These are phyloP conservation scores for Temnothorax nylanderi DNA, from an alignment of 1,140 invertebrate species.

Conservation along the genomic window DNA sequence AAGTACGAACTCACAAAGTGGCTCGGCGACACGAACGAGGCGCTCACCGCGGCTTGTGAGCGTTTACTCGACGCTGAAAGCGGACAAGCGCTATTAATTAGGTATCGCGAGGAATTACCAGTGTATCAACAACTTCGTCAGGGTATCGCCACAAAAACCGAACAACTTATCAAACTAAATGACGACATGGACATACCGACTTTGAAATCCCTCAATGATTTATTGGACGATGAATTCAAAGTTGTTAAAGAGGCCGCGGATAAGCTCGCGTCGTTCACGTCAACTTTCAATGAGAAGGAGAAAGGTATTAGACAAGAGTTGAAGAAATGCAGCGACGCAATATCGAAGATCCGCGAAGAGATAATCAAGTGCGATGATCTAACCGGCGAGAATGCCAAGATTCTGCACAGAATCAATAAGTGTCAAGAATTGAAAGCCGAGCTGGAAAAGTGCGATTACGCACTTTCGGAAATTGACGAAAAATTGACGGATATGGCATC, in stretches of 20 bases:
- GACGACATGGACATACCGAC: slow-evolving; percentile 90
- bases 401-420: slow-evolving; percentile 91
- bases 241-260: slow-evolving; percentile 91
- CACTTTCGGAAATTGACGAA: slow-evolving; percentile 88
- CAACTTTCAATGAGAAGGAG: slow-evolving; percentile 91
- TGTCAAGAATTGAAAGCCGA: slow-evolving; percentile 90
- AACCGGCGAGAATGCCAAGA: slow-evolving; percentile 94
- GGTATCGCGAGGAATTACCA: slow-evolving; percentile 95
- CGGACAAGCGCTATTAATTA: slow-evolving; percentile 91
- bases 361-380: slow-evolving; percentile 96
- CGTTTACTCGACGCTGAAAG: slow-evolving; percentile 93
- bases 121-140: slow-evolving; percentile 91
- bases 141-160: slow-evolving; percentile 92
- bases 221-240: slow-evolving; percentile 92
- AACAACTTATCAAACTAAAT: slow-evolving; percentile 93
- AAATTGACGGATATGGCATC: slow-evolving; percentile 86
- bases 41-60: slow-evolving; percentile 90
- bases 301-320: slow-evolving; percentile 90
- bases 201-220: slow-evolving; percentile 89
- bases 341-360: slow-evolving; percentile 93
- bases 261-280: slow-evolving; percentile 91
- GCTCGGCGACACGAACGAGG: slow-evolving; percentile 92
- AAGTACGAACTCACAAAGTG: slow-evolving; percentile 94
- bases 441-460: slow-evolving; percentile 87
- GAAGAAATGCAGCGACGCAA: slow-evolving; percentile 89